Base-by-base conservation (phyloP, 1,140 invertebrate genomes). In the Temnothorax curvispinosus region DNA sequence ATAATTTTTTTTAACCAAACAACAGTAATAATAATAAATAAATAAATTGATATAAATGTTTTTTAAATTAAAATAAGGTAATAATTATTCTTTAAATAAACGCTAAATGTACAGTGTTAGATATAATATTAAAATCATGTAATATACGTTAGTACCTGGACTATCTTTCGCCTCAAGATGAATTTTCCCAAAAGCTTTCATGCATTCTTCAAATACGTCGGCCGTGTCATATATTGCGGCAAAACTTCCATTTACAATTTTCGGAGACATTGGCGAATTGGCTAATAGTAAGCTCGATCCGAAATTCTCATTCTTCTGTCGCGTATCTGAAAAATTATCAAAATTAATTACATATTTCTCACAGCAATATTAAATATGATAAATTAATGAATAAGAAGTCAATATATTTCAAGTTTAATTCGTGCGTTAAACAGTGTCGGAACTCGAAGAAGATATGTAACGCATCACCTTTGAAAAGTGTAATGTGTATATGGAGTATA, bases 241-340 rank as follows among this genome's bases (percentile, higher is more conserved):
- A 95, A 99, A 99, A 88, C 98, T 99, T 0, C 98, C 99, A 92
- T 99, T 99, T 8, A 99, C 98, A 27, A 99, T 98, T 96, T 99
- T 99, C 0, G 99, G 99, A 38, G 98, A 99, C 97, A 99, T 98
- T 1, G 99, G 99, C 35, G 98, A 98, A 94, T 99, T 99, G 11
- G 99, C 97, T 38, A 99, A 95, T 21, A 99, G 96, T 2, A 99
- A 96, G 94, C 98, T 99, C 18, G 99, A 99, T 11, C 99, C 99
- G 92, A 99, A 99, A 67, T 98, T 97, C 85, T 98, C 97, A 91
- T 97, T 98, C 87, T 97, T 96, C 91, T 98, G 97, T 84, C 97
- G 97, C 6, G 98, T 98, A 93, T 98, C 98, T 97, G 91, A 15
- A 93, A 93, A 93, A 87, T 90, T 84, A 38, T 54, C 11, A 13